Conservation (phyloP, 1,140 invertebrate genomes). For the Drosophila repletoides region DNA sequence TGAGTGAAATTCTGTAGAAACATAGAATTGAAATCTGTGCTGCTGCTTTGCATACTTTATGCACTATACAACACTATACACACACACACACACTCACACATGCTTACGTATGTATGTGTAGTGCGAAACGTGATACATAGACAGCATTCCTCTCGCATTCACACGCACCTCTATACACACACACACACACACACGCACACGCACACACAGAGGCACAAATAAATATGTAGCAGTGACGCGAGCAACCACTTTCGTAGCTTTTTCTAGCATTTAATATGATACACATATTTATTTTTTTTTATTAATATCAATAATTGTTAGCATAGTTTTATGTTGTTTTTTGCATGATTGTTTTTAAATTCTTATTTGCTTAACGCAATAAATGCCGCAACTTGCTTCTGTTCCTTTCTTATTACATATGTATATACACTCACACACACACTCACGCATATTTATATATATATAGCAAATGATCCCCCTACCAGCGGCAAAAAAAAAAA, state of each 20-base stretch:
- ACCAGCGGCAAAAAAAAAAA: constrained; percentile 56
- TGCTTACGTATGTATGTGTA: constrained; percentile 10
- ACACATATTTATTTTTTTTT: constrained; percentile 53
- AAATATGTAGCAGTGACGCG: constrained; percentile 48
- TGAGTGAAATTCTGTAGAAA: constrained; percentile 15
- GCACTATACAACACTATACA: constrained; percentile 71
- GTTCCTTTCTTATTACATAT: constrained; percentile 22
- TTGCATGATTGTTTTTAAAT: not conserved
- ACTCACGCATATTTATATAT: constrained; percentile 16
- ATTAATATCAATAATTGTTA: too few relatives aligned
- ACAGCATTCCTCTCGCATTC: constrained; percentile 68
- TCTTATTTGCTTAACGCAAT: constrained; percentile 25
- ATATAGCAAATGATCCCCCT: constrained; percentile 34
- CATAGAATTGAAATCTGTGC: constrained; percentile 39
- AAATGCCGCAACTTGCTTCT: constrained; percentile 14
- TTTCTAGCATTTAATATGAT: constrained; percentile 63
- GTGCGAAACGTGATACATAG: constrained; percentile 68
- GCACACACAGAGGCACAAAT: constrained; percentile 19
- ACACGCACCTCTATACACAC: constrained; percentile 29
- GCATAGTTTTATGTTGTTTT: not conserved
- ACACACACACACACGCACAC: constrained; percentile 8
- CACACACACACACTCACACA: constrained; percentile 30
- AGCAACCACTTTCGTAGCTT: constrained; percentile 77
- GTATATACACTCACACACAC: constrained; percentile 11
- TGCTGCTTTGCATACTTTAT: constrained; percentile 45